Conservation (phyloP, 2,113 vertebrate species). For the Tetraodon nigroviridis region DNA sequence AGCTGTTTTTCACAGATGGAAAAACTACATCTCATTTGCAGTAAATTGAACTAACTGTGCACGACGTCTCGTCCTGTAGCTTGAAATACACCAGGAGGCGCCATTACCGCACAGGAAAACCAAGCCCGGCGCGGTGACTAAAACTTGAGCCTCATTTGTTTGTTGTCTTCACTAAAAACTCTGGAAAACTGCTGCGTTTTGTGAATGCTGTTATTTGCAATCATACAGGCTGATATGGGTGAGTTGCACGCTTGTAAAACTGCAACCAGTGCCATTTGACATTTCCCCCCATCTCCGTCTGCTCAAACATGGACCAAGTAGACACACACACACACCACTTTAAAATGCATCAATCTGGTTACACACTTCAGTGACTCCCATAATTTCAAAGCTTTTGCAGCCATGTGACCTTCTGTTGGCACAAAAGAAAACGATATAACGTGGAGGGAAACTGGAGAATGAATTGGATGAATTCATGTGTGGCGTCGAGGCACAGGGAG, state of each 20-base stretch:
- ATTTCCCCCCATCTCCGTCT: background rate
- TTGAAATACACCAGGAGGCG: conserved; percentile 51
- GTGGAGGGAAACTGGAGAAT: conserved; percentile 5
- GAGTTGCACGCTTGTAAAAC: conserved; percentile 8
- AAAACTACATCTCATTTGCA: conserved; percentile 24
- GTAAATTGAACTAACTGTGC: conserved; percentile 26
- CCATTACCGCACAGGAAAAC: conserved; percentile 24
- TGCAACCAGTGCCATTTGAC: conserved; percentile 14
- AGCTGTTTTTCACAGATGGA: conserved; percentile 37
- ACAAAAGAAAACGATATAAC: background rate
- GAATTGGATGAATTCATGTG: conserved; percentile 19
- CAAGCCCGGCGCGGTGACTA: conserved; percentile 9
- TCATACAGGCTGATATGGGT: background rate
- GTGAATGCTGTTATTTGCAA: no score
- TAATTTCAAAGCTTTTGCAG: background rate
- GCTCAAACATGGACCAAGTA: background rate
- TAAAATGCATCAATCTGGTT: background rate
- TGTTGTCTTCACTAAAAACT: background rate
- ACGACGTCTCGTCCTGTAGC: background rate
- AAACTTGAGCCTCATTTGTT: background rate
- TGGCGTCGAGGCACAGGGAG: conserved; percentile 41
- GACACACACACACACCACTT: background rate
- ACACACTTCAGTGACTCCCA: conserved; percentile 3
- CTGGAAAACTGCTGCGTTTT: no score
- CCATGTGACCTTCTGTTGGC: background rate